A percentile compares a stretch with the other conserved stretches of the same genome.
Evolutionary conservation across 2,888 invertebrate species (phyloP).

Genomic region (Lepidochrysops patricia): DNA sequence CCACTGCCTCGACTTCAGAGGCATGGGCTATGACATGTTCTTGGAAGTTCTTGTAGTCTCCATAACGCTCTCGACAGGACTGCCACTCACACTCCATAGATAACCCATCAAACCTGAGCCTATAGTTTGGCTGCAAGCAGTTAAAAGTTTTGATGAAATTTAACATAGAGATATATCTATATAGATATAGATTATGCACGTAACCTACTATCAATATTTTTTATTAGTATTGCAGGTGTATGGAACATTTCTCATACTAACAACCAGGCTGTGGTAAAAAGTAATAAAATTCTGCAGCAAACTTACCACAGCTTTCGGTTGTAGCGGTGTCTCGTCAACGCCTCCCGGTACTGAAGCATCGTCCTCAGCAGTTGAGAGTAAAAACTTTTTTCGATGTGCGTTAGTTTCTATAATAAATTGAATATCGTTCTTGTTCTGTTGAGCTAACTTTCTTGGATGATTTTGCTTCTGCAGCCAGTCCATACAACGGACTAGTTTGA

Average conservation of each 20-base stretch:
- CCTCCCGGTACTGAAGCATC: conserved; percentile 53
- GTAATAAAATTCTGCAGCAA: no score
- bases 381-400: conserved; percentile 50
- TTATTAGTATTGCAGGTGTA: no score
- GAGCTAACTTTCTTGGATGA: conserved; percentile 43
- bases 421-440: conserved; percentile 56
- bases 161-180: no score
- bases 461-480: conserved; percentile 63
- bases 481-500: conserved; percentile 42
- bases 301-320: conserved; percentile 51
- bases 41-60: conserved; percentile 65
- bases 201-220: no score
- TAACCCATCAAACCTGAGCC: conserved; percentile 39
- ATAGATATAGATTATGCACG: no score
- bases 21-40: conserved; percentile 74
- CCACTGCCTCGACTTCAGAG: conserved; percentile 52
- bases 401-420: conserved; percentile 58
- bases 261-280: not conserved
- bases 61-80: conserved; percentile 52
- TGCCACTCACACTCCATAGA: conserved; percentile 75
- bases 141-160: no score
- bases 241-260: no score
- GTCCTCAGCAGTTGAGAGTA: conserved; percentile 50
- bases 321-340: conserved; percentile 39
- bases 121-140: conserved; percentile 38